Percentiles rank a stretch among this genome's conserved stretches.
phyloP scores from a whole-genome alignment of 92 coral and sea anemone genomes.

The Epizoanthus fatuus region DNA sequence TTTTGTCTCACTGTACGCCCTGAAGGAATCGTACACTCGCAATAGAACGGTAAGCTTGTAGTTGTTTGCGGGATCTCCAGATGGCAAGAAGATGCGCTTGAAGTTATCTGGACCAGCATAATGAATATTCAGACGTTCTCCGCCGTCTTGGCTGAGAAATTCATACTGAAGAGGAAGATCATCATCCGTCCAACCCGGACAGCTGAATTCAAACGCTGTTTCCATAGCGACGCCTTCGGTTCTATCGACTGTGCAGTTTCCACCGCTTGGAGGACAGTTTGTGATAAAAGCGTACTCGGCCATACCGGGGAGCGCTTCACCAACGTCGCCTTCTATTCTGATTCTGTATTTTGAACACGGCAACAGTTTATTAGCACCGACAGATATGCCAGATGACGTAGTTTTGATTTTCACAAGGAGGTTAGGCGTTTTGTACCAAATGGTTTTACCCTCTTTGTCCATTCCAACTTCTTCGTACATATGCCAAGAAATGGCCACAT shows the following conservation, averaged over 20 bases:
- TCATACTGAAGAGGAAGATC: constrained; percentile 77
- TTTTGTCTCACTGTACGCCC: constrained; percentile 63
- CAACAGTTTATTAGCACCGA: constrained; percentile 19
- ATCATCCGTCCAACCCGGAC: constrained; percentile 87
- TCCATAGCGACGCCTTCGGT: constrained; percentile 72
- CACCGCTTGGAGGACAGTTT: constrained; percentile 84
- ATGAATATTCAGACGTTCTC: constrained; percentile 63
- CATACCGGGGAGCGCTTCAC: constrained; percentile 30
- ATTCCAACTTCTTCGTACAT: constrained; percentile 37
- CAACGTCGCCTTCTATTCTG: constrained; percentile 42
- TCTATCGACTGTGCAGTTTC: constrained; percentile 77
- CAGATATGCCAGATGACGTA: constrained; percentile 33
- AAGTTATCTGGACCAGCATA: constrained; percentile 54
- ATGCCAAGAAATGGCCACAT: constrained; percentile 26
- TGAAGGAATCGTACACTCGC: constrained; percentile 69
- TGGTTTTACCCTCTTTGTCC: background rate
- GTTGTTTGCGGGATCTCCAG: constrained; percentile 69
- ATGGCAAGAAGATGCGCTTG: constrained; percentile 73
- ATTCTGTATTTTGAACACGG: constrained; percentile 38
- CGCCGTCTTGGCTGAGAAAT: constrained; percentile 73
- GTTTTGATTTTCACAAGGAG: constrained; percentile 28
- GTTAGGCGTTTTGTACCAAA: constrained; percentile 27
- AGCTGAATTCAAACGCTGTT: constrained; percentile 81
- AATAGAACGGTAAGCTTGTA: constrained; percentile 61
- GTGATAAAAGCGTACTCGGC: constrained; percentile 56